Base-by-base conservation (phyloP, 2,888 invertebrate genomes). In the Baccha elongata region DNA sequence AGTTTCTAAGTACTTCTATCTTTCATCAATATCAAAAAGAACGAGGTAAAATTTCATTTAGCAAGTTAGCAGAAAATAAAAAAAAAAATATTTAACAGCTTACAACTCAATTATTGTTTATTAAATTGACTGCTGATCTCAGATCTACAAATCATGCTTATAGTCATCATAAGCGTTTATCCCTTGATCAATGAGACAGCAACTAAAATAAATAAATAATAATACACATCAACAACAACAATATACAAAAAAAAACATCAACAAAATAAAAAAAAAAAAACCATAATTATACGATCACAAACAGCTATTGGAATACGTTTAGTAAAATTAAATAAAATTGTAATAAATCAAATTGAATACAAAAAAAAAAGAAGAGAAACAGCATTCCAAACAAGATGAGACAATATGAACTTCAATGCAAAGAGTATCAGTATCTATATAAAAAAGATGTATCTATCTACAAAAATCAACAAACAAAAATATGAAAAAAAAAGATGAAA, bases 311-410 rank as follows among this genome's bases (percentile, higher is more conserved):
- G 52, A 48, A 69, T 44, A 65, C 37, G 52, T 71, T 64, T 62
- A 75, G 50, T 71, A 46, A 65, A 67, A 81, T 67, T 71, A 65
- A 69, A 81, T 76, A 69, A 76, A 69, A 67, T 29, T 60, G 62
- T 50, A 72, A 78, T 72, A 72, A 78, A 67, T 72, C 72, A 78
- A 78, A 78, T 42, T 29, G n/a, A 37, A 55, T 13, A 35, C 29
- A 35, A 23, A 55, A 37, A 40, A 23, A 26, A 55, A 80, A 55
- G 40, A 46, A 53, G 64, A 64, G 48, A 55, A 58, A 67, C 67
- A 62, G 52, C 76, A 72, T 72, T 72, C 72, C 72, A 73, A 68
- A 62, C 67, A 65, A 73, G 62, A 67, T 79, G 72, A 84, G 67
- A 67, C 71, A 78, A 68, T 23, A 72, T 26, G 40, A 83, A 53